These are phyloP conservation scores for Mantis religiosa DNA, from an alignment of 2,888 invertebrate genomes.

Conservation along the genomic window DNA sequence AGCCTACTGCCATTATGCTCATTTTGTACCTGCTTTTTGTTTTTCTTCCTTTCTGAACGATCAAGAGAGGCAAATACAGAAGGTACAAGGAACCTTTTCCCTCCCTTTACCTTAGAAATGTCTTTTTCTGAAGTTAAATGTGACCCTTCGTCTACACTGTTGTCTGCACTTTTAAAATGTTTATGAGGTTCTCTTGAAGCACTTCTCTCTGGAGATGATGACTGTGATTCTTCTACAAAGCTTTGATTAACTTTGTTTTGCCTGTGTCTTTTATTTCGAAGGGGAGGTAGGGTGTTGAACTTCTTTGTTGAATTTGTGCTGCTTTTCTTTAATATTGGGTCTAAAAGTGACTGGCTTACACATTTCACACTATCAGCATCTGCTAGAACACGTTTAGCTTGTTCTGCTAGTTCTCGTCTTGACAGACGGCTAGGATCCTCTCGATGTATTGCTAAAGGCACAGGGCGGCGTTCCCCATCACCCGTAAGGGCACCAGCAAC, in stretches of 20 bases:
- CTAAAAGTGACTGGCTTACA: constrained; percentile 37
- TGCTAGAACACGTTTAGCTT: constrained; percentile 66
- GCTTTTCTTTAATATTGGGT: background rate
- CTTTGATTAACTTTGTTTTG: background rate
- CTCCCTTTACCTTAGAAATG: background rate
- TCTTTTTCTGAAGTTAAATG: background rate
- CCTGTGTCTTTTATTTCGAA: constrained; percentile 10
- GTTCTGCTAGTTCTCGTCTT: constrained; percentile 67
- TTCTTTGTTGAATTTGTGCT: background rate
- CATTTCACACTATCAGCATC: constrained; percentile 72
- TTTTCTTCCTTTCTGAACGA: background rate
- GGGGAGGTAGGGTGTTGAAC: constrained; percentile 27
- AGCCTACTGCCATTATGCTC: background rate
- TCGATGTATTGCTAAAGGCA: constrained; percentile 49
- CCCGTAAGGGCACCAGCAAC: constrained; percentile 48
- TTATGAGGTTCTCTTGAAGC: background rate
- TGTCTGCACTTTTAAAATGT: background rate
- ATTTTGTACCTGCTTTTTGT: background rate
- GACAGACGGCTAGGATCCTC: constrained; percentile 66
- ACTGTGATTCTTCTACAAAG: constrained; percentile 10
- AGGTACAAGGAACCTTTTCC: background rate
- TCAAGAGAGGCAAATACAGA: constrained; percentile 10
- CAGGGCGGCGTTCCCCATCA: constrained; percentile 48
- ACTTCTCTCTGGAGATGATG: constrained; percentile 14
- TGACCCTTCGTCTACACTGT: background rate